Evolutionary conservation across 2,797 vertebrate species (phyloP), one percentile per base, ranked within the genome.

Genomic region (Apogon talboti): DNA sequence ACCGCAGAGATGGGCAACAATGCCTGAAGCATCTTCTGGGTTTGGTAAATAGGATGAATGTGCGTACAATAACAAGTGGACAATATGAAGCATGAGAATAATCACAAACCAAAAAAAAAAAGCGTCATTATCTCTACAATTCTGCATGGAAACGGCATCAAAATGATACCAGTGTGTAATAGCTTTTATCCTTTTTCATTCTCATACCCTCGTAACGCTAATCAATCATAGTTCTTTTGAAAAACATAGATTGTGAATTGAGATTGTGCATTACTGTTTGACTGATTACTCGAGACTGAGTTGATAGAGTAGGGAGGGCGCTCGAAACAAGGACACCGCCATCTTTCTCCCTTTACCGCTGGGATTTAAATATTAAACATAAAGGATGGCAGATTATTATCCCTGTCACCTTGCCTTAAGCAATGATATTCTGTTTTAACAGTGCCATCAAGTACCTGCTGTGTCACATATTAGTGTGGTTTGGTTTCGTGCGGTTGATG

Each of bases 331-430:
- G 94, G 93, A 87, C 93, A 88, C 77, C 40, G 6, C 70, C 82
- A 87, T 87, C 70, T 71, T 82, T 88, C 84, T 84, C 69, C 69
- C 80, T 88, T 90, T 59, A 80, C 95, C 83, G 70, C 78, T 83
- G 83, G 91, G 93, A 93, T 92, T 95, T 90, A 87, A 90, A 85
- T 95, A 94, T 96, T 95, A 96, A 96, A 94, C 87, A 92, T 95
- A 93, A 96, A 94, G 94, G 95, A 95, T 93, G 86, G 89, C 71
- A 90, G 82, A 92, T 94, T 92, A 95, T 95, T 96, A 93, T 91
- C 94, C 84, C 86, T 89, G 79, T 95, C 93, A 95, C 94, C 93
- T 96, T 96, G 93, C 95, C 95, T 94, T 88, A 94, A 96, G 94
- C 93, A 93, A 94, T 93, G 92, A 93, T 94, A 93, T 94, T 94